phyloP scores from a whole-genome alignment of 2,888 invertebrate species.

The Cataglyphis livida region DNA sequence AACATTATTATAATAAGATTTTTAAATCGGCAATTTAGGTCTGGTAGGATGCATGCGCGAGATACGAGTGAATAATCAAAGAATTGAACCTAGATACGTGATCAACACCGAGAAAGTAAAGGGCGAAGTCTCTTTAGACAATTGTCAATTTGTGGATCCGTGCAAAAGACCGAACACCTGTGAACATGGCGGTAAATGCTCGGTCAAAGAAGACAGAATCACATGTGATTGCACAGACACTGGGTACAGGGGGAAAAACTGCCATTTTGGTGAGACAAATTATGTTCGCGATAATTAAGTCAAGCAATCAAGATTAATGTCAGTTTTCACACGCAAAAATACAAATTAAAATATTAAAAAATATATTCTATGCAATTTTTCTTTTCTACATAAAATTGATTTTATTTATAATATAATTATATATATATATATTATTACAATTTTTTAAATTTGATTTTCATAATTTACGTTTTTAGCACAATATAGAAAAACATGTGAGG shows the following conservation, averaged over 20 bases:
- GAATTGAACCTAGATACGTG: slow-evolving; percentile 93
- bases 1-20: slow-evolving; percentile 55
- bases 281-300: background rate
- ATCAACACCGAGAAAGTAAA: slow-evolving; percentile 94
- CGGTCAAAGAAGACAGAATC: slow-evolving; percentile 94
- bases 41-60: slow-evolving; percentile 97
- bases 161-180: slow-evolving; percentile 96
- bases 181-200: slow-evolving; percentile 96
- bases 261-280: slow-evolving; percentile 91
- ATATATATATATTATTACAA: background rate
- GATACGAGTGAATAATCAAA: slow-evolving; percentile 93
- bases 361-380: background rate
- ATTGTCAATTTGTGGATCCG: slow-evolving; percentile 95
- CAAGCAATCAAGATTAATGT: background rate
- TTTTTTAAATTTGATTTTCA: background rate
- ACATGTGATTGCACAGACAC: slow-evolving; percentile 96
- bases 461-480: slow-evolving; percentile 87
- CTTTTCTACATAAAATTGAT: background rate
- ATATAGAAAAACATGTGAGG: slow-evolving; percentile 96
- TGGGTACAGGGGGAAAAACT: slow-evolving; percentile 97
- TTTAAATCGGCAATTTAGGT: slow-evolving; percentile 85
- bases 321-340: background rate
- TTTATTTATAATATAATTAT: background rate
- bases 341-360: background rate
- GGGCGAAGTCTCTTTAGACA: slow-evolving; percentile 95